A percentile compares a stretch with the other conserved stretches of the same genome.
Conservation (phyloP, 2,888 invertebrate species). For the Eulithis testata region DNA sequence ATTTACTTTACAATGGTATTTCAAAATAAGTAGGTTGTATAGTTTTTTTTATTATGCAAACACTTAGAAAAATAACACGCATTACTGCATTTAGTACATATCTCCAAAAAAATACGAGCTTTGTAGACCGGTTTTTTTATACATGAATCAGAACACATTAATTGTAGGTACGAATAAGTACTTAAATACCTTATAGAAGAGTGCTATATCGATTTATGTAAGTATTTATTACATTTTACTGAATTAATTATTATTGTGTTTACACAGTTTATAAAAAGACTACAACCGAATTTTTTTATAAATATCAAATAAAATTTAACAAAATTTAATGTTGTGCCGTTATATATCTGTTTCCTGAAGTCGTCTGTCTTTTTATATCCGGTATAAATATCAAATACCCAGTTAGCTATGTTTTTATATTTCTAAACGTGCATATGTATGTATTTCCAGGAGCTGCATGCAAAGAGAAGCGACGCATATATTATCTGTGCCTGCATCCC, state of each 20-base stretch:
- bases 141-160: background rate
- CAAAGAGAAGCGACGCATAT: constrained; percentile 62
- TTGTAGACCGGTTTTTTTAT: constrained; percentile 16
- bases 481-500: constrained; percentile 68
- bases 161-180: constrained; percentile 13
- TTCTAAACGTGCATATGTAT: constrained; percentile 1
- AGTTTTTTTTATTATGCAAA: constrained; percentile 12
- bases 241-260: background rate
- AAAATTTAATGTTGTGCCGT: background rate
- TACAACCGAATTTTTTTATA: background rate
- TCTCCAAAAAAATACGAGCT: constrained; percentile 12
- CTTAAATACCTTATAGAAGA: constrained; percentile 5
- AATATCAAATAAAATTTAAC: too few relatives aligned
- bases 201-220: constrained; percentile 8
- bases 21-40: constrained; percentile 5
- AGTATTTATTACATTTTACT: constrained; percentile 3
- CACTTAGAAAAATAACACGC: constrained; percentile 15
- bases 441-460: constrained; percentile 67
- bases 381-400: constrained; percentile 1
- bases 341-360: background rate
- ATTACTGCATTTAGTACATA: constrained; percentile 5
- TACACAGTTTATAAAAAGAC: constrained; percentile 7
- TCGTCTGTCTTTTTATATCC: constrained; percentile 7
- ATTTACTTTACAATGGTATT: constrained; percentile 7
- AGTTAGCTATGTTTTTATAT: background rate